Conservation (phyloP, 2,113 vertebrate species). For the Leuciscus idus region DNA sequence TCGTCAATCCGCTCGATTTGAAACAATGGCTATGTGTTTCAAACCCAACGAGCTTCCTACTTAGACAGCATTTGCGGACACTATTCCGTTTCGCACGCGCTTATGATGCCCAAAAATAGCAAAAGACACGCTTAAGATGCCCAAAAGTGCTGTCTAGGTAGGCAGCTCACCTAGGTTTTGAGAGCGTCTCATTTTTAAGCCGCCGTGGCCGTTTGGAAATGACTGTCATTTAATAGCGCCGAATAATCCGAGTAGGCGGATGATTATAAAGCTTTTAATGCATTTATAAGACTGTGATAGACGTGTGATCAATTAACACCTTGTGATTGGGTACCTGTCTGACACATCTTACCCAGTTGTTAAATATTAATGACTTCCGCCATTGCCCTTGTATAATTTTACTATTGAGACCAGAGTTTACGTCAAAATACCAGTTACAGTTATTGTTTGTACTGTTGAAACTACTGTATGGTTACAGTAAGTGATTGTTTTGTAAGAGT, state of each 20-base stretch:
- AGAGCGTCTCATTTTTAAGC: slow-evolving; percentile 51
- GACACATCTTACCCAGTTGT: background rate
- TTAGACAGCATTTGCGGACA: background rate
- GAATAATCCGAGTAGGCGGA: slow-evolving; percentile 3
- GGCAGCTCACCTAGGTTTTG: slow-evolving; percentile 42
- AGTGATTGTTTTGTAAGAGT: background rate
- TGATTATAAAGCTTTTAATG: slow-evolving; percentile 30
- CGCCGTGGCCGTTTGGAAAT: slow-evolving; percentile 5
- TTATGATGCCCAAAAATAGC: background rate
- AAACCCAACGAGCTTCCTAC: slow-evolving; percentile 48
- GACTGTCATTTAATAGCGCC: background rate
- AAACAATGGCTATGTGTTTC: slow-evolving; percentile 50
- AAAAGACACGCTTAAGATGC: background rate
- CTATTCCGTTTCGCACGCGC: background rate
- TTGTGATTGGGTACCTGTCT: slow-evolving; percentile 25
- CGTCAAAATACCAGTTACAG: background rate
- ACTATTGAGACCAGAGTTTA: no score
- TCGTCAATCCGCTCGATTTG: slow-evolving; percentile 14
- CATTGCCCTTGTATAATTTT: background rate
- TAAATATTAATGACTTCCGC: background rate
- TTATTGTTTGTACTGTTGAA: background rate
- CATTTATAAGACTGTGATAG: background rate
- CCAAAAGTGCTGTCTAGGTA: background rate
- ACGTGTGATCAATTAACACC: slow-evolving; percentile 41
- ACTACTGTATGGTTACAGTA: background rate